Conservation (phyloP, 2,113 vertebrate species). For the Sarotherodon lohbergeri region DNA sequence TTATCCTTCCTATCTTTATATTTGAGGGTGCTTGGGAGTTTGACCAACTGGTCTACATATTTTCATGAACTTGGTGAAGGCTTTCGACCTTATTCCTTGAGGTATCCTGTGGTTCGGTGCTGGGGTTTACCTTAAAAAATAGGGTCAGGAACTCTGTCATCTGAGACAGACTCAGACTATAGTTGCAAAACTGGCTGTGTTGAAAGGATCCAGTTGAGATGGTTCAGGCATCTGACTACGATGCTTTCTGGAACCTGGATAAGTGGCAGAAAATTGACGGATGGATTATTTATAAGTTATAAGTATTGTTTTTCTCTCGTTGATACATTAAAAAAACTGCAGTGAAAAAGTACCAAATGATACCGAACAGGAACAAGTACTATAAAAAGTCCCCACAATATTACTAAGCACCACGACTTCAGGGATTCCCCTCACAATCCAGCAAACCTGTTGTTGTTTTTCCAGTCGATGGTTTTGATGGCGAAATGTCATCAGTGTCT, state of each 20-base stretch:
- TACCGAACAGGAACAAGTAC: background rate
- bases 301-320: background rate
- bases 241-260: background rate
- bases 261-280: background rate
- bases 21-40: background rate
- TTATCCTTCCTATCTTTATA: background rate
- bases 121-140: background rate
- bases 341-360: background rate
- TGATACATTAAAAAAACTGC: background rate
- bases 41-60: background rate
- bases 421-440: background rate
- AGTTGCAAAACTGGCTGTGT: background rate
- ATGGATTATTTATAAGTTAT: background rate
- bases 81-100: background rate
- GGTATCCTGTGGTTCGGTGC: background rate
- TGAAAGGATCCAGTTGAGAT: background rate
- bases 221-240: background rate
- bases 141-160: background rate
- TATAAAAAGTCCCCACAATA: background rate
- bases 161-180: background rate
- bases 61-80: background rate
- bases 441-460: background rate
- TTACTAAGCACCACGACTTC: background rate
- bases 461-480: background rate
- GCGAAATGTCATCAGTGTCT: background rate